phyloP scores from a whole-genome alignment of 2,113 vertebrate species.

The Plestiodon gilberti region DNA sequence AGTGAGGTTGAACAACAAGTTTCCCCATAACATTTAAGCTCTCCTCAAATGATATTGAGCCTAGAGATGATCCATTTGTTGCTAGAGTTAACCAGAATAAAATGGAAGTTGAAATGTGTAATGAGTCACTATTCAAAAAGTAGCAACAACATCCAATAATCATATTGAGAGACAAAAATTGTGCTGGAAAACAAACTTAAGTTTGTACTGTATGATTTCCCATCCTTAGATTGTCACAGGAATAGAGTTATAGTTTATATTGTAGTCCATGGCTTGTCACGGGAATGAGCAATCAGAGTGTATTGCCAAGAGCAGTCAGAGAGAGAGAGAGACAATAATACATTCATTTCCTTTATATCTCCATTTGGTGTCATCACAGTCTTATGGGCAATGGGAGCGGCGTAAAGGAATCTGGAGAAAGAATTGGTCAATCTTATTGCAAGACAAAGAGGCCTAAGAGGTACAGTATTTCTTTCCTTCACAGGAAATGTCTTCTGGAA shows the following conservation, averaged over 20 bases:
- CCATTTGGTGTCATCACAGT: conserved; percentile 30
- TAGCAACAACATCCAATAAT: conserved; percentile 3
- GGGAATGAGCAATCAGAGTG: not conserved
- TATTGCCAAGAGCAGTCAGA: conserved; percentile 17
- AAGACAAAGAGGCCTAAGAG: conserved; percentile 4
- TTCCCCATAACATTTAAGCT: conserved; percentile 31
- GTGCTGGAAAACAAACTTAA: conserved; percentile 30
- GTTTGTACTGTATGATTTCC: conserved; percentile 20
- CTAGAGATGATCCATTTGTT: conserved; percentile 33
- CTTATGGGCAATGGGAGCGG: not conserved
- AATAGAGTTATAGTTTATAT: conserved; percentile 48
- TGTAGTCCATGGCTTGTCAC: conserved; percentile 25
- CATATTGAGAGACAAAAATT: not conserved
- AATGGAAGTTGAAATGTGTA: not conserved
- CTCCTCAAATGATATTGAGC: not conserved
- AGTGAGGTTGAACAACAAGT: conserved; percentile 36
- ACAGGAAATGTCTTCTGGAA: not conserved
- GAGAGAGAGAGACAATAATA: conserved; percentile 19
- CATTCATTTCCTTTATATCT: conserved; percentile 40
- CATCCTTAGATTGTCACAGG: conserved; percentile 38
- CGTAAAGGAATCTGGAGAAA: conserved; percentile 10
- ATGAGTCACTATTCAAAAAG: not conserved
- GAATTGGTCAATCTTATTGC: not conserved
- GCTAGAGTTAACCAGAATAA: conserved; percentile 4
- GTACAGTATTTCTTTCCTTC: too few species aligned